Percentiles rank a stretch among this genome's conserved stretches.
These are phyloP conservation scores for Lucinisca nassula DNA, from an alignment of 2,888 invertebrate genomes.

Conservation along the genomic window DNA sequence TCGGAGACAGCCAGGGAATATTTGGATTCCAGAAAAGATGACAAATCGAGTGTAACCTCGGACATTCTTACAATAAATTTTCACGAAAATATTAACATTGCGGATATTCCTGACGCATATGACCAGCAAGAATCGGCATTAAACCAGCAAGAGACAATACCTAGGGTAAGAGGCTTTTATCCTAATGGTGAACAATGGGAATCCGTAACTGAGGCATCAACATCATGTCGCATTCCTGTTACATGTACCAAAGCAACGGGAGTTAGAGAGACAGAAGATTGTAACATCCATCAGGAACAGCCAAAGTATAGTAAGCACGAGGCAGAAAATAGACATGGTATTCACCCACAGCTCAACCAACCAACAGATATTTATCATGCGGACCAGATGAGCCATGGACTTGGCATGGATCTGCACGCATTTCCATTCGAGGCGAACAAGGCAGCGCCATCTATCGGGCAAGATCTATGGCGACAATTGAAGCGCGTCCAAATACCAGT, in stretches of 20 bases:
- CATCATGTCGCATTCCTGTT: neutral
- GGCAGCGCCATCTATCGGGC: conserved; percentile 19
- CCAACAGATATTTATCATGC: neutral
- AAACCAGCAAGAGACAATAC: neutral
- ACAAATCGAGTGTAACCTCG: conserved; percentile 7
- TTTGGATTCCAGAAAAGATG: neutral
- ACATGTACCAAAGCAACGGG: neutral
- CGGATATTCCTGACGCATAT: neutral
- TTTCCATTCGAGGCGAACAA: too few species aligned
- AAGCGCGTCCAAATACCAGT: conserved; percentile 52
- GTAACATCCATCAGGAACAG: too few species aligned
- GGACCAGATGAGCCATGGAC: neutral
- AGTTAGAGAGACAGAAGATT: neutral
- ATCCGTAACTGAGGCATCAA: neutral
- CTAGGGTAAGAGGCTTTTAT: neutral
- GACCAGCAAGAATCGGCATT: neutral
- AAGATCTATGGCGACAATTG: conserved; percentile 57
- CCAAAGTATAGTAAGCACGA: neutral
- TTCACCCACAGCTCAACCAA: neutral
- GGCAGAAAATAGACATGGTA: neutral
- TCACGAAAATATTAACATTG: neutral
- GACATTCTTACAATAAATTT: neutral
- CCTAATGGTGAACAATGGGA: neutral
- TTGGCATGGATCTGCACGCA: neutral
- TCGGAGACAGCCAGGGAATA: conserved; percentile 6